These are phyloP conservation scores for Centropus unirufus DNA, from an alignment of 2,113 vertebrate genomes.

Conservation along the genomic window DNA sequence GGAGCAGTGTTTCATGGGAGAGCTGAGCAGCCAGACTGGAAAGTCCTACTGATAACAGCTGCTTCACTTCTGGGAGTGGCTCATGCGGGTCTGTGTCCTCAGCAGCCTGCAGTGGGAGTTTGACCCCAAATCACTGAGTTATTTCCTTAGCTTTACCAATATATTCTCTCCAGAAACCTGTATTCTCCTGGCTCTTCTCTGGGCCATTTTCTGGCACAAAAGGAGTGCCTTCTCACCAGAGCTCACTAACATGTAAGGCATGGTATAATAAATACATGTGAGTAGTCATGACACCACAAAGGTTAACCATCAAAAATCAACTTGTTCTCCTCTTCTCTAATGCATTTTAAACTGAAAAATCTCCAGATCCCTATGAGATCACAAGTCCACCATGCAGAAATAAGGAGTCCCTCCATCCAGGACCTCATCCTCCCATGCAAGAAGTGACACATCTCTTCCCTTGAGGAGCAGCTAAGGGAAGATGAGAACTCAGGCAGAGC, in stretches of 20 bases:
- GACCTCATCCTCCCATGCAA: neutral
- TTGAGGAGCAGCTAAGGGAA: accelerated
- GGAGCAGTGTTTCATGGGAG: neutral
- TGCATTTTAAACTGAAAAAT: neutral
- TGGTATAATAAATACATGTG: neutral
- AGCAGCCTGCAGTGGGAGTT: neutral
- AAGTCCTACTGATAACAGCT: neutral
- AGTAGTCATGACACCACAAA: neutral
- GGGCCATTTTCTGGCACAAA: neutral
- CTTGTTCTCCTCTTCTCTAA: neutral
- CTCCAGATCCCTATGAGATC: neutral
- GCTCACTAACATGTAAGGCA: neutral
- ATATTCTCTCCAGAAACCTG: neutral
- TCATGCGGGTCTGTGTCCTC: neutral
- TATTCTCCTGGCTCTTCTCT: neutral
- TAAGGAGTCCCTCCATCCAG: neutral
- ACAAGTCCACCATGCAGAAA: neutral
- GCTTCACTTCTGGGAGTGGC: neutral
- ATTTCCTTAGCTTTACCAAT: neutral
- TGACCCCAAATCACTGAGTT: neutral
- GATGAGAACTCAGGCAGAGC: neutral
- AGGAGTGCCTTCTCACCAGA: neutral
- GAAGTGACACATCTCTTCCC: neutral
- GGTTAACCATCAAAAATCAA: neutral
- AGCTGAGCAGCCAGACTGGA: neutral